phyloP scores from a whole-genome alignment of 2,113 vertebrate species.

The Crotalus tigris region DNA sequence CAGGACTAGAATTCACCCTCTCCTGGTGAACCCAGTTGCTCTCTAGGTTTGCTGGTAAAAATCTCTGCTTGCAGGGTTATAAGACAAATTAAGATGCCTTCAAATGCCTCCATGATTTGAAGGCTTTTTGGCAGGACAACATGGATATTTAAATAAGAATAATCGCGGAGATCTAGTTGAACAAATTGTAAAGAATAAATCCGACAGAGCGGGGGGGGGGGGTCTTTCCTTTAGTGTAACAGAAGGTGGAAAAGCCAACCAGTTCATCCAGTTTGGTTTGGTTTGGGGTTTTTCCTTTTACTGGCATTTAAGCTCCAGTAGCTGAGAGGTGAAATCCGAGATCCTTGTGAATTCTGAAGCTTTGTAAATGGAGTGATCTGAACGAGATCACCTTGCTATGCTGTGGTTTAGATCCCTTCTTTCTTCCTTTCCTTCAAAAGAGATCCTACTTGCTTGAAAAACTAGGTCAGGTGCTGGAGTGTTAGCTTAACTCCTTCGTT shows the following conservation, averaged over 20 bases:
- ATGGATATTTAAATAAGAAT: neutral
- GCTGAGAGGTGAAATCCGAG: neutral
- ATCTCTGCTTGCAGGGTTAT: neutral
- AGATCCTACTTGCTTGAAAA: no score
- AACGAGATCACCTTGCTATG: neutral
- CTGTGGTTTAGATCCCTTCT: neutral
- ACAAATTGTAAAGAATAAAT: neutral
- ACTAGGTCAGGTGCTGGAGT: no score
- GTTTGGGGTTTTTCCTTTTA: neutral
- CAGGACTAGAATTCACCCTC: no score
- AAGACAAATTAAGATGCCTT: neutral
- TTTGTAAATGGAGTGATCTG: neutral
- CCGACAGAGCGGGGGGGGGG: neutral
- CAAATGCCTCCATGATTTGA: neutral
- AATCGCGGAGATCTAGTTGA: neutral
- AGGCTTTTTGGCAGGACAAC: no score
- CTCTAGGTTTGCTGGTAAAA: neutral
- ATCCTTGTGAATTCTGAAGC: neutral
- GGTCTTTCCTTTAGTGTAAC: accelerated
- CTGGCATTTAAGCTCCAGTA: neutral
- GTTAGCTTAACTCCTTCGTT: no score
- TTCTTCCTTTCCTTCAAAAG: no score
- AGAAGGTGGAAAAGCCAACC: neutral
- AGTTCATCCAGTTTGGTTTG: neutral
- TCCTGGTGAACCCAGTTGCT: neutral